Base-by-base conservation (phyloP, 2,888 invertebrate species). In the Dasysyrphus tricinctus region DNA sequence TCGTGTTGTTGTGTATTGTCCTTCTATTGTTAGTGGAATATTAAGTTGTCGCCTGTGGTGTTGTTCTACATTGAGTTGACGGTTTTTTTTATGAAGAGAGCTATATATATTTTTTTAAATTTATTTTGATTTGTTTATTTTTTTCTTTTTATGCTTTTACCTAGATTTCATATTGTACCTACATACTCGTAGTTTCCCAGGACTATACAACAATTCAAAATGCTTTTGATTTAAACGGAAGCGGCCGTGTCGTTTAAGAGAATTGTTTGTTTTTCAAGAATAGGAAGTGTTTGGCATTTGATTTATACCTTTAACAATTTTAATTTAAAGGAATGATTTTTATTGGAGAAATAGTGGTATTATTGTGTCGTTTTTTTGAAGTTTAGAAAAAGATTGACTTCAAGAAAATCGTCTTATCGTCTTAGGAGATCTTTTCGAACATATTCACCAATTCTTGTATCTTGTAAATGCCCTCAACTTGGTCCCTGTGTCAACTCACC, bases 21-120 rank as follows among this genome's bases (percentile, higher is more conserved):
- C 57, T 54, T 63, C 19, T 32, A 49, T 54, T 54, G 54, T 65
- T 61, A 69, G 74, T 74, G 74, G 59, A 74, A 49, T 74, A 77
- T 77, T 82, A 67, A 73, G 77, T 77, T 76, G 65, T 81, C 76
- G 76, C 76, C 76, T 72, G 76, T 72, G 63, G 81, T 76, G 81
- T 81, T 81, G 76, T 65, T 81, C 70, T 57, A 80, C 63, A 75
- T 69, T 75, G 32, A 37, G 61, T 24, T 72, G 67, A 69, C 69
- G 39, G 1, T 24, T 24, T 24, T 7, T 69, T 69, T 69, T 37
- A 34, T 69, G 29, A 54, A 54, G 54, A 29, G 29, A 19, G 49
- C 16, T 47, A 5, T 32, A 24, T 32, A 6, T 37, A 34, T 65
- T 65, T 49, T 34, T 42, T 39, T 39, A 19, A 61, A 42, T 69